A percentile compares a stretch with the other conserved stretches of the same genome.
Evolutionary conservation across 2,888 invertebrate genomes (phyloP).

Genomic region (Noctuana brunneofusca): DNA sequence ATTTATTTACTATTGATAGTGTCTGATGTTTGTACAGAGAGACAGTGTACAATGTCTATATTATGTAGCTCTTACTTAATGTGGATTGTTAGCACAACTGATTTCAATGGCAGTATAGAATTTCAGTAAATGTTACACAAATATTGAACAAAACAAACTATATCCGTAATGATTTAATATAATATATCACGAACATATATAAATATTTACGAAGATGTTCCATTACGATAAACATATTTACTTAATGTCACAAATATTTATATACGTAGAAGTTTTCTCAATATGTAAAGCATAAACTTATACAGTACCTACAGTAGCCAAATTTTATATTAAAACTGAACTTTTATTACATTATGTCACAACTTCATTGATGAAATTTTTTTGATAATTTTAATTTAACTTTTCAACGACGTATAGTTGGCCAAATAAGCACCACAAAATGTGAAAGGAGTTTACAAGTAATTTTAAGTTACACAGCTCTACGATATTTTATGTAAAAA

Average conservation of each 20-base stretch:
- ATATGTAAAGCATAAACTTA: too few relatives aligned
- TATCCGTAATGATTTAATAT: background rate
- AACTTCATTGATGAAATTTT: too few relatives aligned
- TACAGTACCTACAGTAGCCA: too few relatives aligned
- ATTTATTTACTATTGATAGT: background rate
- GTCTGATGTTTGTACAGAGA: background rate
- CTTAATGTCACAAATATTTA: background rate
- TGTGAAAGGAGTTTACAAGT: background rate
- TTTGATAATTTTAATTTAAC: background rate
- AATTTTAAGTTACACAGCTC: too few relatives aligned
- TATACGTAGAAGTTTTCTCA: background rate
- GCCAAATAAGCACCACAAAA: background rate
- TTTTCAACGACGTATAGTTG: background rate
- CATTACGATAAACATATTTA: background rate
- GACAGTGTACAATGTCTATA: too few relatives aligned
- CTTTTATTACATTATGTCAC: too few relatives aligned
- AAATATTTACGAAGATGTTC: slow-evolving; percentile 10
- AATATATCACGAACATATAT: background rate
- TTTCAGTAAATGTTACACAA: background rate
- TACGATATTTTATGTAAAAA: too few relatives aligned
- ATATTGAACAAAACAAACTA: slow-evolving; percentile 4
- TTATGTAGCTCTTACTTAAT: background rate
- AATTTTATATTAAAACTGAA: too few relatives aligned
- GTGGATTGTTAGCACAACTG: slow-evolving; percentile 1
- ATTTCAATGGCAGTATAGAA: background rate